These are phyloP conservation scores for Eristalinus sepulchralis DNA, from an alignment of 2,888 invertebrate species.

Conservation along the genomic window DNA sequence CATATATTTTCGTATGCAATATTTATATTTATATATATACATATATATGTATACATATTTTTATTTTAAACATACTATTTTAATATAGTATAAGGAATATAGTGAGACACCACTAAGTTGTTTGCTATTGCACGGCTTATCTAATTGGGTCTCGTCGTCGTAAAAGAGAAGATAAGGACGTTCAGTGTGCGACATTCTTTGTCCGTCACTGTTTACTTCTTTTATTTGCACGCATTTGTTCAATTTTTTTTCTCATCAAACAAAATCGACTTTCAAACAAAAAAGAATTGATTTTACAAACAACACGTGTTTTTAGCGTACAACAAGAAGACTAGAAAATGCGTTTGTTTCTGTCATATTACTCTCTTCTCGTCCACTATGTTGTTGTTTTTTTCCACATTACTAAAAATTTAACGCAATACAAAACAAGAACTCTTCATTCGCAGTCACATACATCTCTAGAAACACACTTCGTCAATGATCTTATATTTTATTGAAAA, in stretches of 20 bases:
- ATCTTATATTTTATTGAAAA: conserved; percentile 53
- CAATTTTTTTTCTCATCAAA: conserved; percentile 3
- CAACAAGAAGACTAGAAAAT: not conserved
- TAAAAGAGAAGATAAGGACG: conserved; percentile 35
- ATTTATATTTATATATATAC: conserved; percentile 74
- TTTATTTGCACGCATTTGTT: conserved; percentile 71
- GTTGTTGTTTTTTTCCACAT: conserved; percentile 20
- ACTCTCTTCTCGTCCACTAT: not conserved
- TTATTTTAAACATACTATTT: conserved; percentile 72
- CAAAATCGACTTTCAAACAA: not conserved
- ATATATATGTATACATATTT: conserved; percentile 72
- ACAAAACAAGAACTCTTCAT: conserved; percentile 11
- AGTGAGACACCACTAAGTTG: conserved; percentile 34
- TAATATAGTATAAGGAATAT: conserved; percentile 69
- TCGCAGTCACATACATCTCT: conserved; percentile 32
- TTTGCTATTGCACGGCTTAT: conserved; percentile 62
- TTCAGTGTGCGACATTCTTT: conserved; percentile 11
- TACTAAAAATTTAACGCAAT: not conserved
- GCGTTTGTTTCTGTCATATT: not conserved
- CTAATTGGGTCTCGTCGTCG: conserved; percentile 15
- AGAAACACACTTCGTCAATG: conserved; percentile 70
- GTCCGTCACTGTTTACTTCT: conserved; percentile 50
- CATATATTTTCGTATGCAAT: conserved; percentile 80
- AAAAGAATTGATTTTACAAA: not conserved
- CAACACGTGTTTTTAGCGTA: conserved; percentile 1